Evolutionary conservation across 92 coral and sea anemone species (phyloP).

Genomic region (Heliopora coerulea): DNA sequence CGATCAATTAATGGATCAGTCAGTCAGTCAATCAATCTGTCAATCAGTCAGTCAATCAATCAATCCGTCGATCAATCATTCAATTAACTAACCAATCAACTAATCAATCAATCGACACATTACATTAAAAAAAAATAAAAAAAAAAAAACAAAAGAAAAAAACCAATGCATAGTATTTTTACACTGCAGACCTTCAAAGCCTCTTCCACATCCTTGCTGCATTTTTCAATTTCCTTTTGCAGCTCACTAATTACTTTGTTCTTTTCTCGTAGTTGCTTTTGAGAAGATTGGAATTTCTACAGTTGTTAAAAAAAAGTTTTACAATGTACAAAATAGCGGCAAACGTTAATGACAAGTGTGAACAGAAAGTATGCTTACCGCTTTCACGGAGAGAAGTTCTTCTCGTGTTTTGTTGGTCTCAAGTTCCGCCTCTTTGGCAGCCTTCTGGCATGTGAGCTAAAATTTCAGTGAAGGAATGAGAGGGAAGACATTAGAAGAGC

Average conservation of each 20-base stretch:
- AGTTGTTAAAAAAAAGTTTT: neutral
- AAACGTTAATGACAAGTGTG: neutral
- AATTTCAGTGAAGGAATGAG: too few species aligned
- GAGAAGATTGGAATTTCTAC: constrained; percentile 79
- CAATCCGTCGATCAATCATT: too few species aligned
- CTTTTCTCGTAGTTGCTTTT: constrained; percentile 81
- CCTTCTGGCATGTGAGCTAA: constrained; percentile 75
- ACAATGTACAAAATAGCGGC: too few species aligned
- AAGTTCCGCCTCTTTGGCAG: constrained; percentile 72
- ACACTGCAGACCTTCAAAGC: constrained; percentile 34
- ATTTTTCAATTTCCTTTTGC: constrained; percentile 71
- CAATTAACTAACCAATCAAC: too few species aligned
- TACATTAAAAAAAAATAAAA: too few species aligned
- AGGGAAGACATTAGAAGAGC: too few species aligned
- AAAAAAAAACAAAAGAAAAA: too few species aligned
- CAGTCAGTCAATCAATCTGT: too few species aligned
- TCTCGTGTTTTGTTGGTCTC: constrained; percentile 68
- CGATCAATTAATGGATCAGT: too few species aligned
- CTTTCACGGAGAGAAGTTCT: constrained; percentile 58
- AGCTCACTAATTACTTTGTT: constrained; percentile 62
- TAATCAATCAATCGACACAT: too few species aligned
- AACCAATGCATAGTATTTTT: too few species aligned
- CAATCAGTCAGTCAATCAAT: too few species aligned
- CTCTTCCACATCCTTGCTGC: constrained; percentile 52
- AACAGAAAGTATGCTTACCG: constrained; percentile 51